These are phyloP conservation scores for Liposcelis brunnea DNA, from an alignment of 2,888 invertebrate genomes.

Conservation along the genomic window DNA sequence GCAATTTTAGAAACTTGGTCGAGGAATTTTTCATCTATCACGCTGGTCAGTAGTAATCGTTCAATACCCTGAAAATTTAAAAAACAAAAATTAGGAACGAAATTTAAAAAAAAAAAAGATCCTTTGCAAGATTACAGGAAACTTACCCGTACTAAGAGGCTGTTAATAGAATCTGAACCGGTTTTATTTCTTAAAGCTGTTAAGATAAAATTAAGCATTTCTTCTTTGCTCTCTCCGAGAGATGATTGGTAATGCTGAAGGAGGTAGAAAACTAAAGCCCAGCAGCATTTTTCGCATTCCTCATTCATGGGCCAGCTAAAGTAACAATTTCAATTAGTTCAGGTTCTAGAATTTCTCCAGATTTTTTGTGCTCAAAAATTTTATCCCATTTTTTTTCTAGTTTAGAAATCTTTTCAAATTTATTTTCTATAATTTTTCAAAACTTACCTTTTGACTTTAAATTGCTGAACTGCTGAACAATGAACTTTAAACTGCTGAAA, in stretches of 20 bases:
- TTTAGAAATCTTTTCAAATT: no score
- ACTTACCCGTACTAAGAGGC: slow-evolving; percentile 4
- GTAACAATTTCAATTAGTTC: no score
- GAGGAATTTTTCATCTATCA: slow-evolving; percentile 35
- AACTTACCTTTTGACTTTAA: slow-evolving; percentile 24
- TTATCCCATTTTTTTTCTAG: no score
- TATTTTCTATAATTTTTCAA: neutral
- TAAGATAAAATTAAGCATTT: neutral
- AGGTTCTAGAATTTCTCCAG: no score
- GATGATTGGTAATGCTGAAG: neutral
- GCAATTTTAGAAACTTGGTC: slow-evolving; percentile 50
- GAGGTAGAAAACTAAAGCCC: slow-evolving; percentile 3
- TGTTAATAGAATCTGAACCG: neutral
- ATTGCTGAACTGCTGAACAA: no score
- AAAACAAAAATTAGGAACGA: slow-evolving; percentile 3
- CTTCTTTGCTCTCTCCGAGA: neutral
- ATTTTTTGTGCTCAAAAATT: no score
- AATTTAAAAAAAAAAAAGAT: slow-evolving; percentile 8
- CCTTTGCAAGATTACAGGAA: neutral
- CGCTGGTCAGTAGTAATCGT: slow-evolving; percentile 41
- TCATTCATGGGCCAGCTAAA: slow-evolving; percentile 3
- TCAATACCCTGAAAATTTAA: slow-evolving; percentile 43
- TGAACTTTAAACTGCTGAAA: slow-evolving; percentile 34
- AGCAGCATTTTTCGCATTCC: neutral
- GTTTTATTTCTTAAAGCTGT: neutral